Conservation (phyloP, 2,797 vertebrate genomes). For the Urophycis tenuis region DNA sequence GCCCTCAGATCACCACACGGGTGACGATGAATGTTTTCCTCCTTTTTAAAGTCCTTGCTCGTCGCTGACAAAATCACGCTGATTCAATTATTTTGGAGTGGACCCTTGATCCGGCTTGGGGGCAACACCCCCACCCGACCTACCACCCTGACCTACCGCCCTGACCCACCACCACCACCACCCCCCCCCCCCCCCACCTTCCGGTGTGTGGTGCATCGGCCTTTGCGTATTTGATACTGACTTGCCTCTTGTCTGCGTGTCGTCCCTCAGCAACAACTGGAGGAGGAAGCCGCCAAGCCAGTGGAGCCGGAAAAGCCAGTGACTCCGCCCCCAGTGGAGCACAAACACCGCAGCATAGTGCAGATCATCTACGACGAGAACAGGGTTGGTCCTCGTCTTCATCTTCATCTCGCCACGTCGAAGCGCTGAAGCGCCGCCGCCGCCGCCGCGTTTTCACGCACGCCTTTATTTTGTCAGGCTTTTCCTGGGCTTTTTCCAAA, state of each 20-base stretch:
- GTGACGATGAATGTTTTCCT: slow-evolving; percentile 10
- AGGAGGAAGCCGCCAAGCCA: slow-evolving; percentile 98
- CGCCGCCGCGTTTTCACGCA: too few relatives aligned
- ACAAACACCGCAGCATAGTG: slow-evolving; percentile 98
- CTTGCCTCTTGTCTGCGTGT: slow-evolving; percentile 47
- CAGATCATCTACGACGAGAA: slow-evolving; percentile 99
- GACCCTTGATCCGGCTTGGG: not conserved
- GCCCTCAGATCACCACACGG: slow-evolving; percentile 17
- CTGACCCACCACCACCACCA: not conserved
- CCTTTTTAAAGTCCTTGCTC: not conserved
- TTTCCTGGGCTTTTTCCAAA: not conserved
- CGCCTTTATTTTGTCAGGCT: too few relatives aligned
- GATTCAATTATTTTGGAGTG: not conserved
- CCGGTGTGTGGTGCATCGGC: not conserved
- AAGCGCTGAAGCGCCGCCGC: not conserved
- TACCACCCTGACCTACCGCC: not conserved
- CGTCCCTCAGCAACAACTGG: slow-evolving; percentile 96
- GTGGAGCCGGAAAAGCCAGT: slow-evolving; percentile 94
- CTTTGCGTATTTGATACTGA: slow-evolving; percentile 17
- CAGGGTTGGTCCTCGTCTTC: slow-evolving; percentile 73
- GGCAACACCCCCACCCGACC: not conserved
- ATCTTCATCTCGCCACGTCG: not conserved
- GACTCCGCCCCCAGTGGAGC: slow-evolving; percentile 95
- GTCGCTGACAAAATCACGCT: not conserved
- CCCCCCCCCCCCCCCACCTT: not conserved